A percentile compares a stretch with the other conserved stretches of the same genome.
These are phyloP conservation scores for Octopus sinensis DNA, from an alignment of 1,140 invertebrate species.

Conservation along the genomic window DNA sequence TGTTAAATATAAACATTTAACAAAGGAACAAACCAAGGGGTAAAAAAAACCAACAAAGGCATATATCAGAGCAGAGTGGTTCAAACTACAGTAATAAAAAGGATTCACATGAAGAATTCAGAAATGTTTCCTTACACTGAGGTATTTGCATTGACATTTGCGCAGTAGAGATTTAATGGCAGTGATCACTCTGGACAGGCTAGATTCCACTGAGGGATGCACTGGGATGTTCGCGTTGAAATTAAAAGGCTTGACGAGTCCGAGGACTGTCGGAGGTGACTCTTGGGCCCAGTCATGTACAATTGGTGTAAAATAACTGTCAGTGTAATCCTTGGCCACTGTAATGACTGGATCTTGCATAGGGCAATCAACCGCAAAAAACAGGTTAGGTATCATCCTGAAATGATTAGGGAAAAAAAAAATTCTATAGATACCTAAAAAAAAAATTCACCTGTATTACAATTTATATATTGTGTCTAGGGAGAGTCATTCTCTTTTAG, in stretches of 20 bases:
- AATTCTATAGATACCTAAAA: too few relatives aligned
- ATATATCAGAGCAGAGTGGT: too few relatives aligned
- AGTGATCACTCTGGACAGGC: slow-evolving; percentile 61
- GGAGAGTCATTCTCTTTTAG: too few relatives aligned
- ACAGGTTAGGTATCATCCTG: slow-evolving; percentile 54
- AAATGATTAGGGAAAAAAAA: slow-evolving; percentile 17
- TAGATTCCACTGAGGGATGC: slow-evolving; percentile 42
- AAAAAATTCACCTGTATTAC: too few relatives aligned
- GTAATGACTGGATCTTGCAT: slow-evolving; percentile 55
- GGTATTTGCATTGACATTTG: slow-evolving; percentile 64
- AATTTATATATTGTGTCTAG: too few relatives aligned
- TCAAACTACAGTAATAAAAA: too few relatives aligned
- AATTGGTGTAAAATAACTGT: slow-evolving; percentile 46
- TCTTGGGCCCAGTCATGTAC: slow-evolving; percentile 42
- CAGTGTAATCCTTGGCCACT: slow-evolving; percentile 46
- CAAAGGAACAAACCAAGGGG: too few relatives aligned
- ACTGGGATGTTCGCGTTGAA: slow-evolving; percentile 51
- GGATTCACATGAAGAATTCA: too few relatives aligned
- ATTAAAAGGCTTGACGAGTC: slow-evolving; percentile 55
- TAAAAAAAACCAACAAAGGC: too few relatives aligned
- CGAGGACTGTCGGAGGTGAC: slow-evolving; percentile 49
- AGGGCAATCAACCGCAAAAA: slow-evolving; percentile 53
- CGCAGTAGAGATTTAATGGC: slow-evolving; percentile 59
- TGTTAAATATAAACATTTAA: too few relatives aligned
- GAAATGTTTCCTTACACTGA: slow-evolving; percentile 62